Evolutionary conservation across 2,888 invertebrate species (phyloP).

Genomic region (Limnephilus auricula): DNA sequence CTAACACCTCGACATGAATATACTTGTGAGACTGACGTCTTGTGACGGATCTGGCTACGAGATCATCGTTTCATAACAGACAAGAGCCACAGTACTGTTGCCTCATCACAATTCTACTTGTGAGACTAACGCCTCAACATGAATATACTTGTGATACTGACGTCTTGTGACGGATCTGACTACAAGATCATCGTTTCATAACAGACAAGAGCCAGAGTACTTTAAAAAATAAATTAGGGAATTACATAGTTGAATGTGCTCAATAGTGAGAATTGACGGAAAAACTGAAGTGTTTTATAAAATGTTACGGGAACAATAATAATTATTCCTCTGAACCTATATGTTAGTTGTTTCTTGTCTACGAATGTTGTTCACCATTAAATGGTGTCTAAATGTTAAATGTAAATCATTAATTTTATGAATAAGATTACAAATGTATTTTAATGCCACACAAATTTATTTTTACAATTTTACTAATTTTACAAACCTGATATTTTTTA

Average conservation of each 20-base stretch:
- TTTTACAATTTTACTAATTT: slow-evolving; percentile 44
- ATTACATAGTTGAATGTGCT: slow-evolving; percentile 24
- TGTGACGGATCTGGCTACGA: too few species aligned
- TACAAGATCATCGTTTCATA: neutral
- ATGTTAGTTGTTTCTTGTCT: slow-evolving; percentile 51
- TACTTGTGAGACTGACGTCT: neutral
- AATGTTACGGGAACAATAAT: slow-evolving; percentile 40
- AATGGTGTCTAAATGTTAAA: slow-evolving; percentile 52
- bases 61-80: too few species aligned
- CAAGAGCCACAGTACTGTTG: too few species aligned
- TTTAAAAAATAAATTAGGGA: slow-evolving; percentile 25
- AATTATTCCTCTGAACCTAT: slow-evolving; percentile 23
- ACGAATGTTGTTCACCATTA: slow-evolving; percentile 54
- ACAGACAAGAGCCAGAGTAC: slow-evolving; percentile 24
- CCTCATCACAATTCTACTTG: too few species aligned
- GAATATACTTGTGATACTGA: too few species aligned
- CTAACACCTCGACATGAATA: neutral
- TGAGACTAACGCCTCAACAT: too few species aligned
- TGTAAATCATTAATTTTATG: slow-evolving; percentile 28
- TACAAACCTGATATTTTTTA: slow-evolving; percentile 49
- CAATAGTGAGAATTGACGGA: slow-evolving; percentile 24
- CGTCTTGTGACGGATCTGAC: neutral
- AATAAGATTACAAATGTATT: slow-evolving; percentile 28
- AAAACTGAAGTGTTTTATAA: slow-evolving; percentile 14
- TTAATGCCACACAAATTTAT: slow-evolving; percentile 48